phyloP scores from a whole-genome alignment of 2,888 invertebrate species.

The Prosopocoilus inquinatus region DNA sequence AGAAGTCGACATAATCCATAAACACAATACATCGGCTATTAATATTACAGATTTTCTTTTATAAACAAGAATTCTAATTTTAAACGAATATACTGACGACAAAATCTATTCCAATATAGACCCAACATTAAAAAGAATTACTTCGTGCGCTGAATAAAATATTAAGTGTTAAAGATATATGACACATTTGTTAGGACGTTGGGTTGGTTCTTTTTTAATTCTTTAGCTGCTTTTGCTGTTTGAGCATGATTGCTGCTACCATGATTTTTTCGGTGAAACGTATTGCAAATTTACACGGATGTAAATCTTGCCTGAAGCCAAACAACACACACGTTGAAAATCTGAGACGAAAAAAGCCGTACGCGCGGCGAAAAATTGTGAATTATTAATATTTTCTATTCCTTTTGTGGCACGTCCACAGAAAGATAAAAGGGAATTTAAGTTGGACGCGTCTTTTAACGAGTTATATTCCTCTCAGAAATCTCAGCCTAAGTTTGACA shows the following conservation, averaged over 20 bases:
- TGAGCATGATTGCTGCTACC: too few relatives aligned
- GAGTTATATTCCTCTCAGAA: not conserved
- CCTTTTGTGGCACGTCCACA: too few relatives aligned
- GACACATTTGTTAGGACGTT: not conserved
- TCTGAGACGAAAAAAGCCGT: slow-evolving; percentile 6
- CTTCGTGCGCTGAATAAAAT: slow-evolving; percentile 25
- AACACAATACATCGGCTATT: slow-evolving; percentile 4
- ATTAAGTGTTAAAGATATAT: slow-evolving; percentile 16
- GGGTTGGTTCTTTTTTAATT: too few relatives aligned
- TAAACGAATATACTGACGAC: slow-evolving; percentile 21
- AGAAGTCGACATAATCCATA: not conserved
- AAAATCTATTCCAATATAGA: slow-evolving; percentile 24
- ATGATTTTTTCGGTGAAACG: too few relatives aligned
- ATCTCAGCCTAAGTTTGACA: not conserved
- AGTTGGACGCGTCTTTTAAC: slow-evolving; percentile 2
- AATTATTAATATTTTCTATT: too few relatives aligned
- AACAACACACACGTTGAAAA: slow-evolving; percentile 10
- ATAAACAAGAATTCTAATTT: slow-evolving; percentile 23
- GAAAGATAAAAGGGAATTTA: not conserved
- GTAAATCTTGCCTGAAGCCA: not conserved
- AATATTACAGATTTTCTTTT: slow-evolving; percentile 21
- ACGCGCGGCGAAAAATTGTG: too few relatives aligned
- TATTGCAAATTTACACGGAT: too few relatives aligned
- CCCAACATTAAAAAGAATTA: slow-evolving; percentile 19
- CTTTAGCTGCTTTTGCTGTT: too few relatives aligned